Percentiles rank a stretch among this genome's conserved stretches.
These are phyloP conservation scores for Choristoneura fumiferana DNA, from an alignment of 1,140 invertebrate genomes.

Conservation along the genomic window DNA sequence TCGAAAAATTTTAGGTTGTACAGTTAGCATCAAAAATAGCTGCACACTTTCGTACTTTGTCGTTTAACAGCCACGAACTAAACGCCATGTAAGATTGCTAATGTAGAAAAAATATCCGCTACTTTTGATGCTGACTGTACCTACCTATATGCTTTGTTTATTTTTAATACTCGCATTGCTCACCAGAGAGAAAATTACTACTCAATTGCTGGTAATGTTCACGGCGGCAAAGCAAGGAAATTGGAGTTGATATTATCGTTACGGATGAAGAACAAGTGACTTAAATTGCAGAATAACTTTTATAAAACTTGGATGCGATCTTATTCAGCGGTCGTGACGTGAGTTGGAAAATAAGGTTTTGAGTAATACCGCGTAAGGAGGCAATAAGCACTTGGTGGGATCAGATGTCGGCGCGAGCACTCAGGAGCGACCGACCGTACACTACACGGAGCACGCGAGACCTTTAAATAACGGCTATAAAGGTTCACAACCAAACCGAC, in stretches of 20 bases:
- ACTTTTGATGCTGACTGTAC: too few relatives aligned
- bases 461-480: slow-evolving; percentile 14
- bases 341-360: slow-evolving; percentile 2
- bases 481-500: background rate
- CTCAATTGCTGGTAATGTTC: slow-evolving; percentile 4
- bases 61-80: too few relatives aligned
- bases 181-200: slow-evolving; percentile 4
- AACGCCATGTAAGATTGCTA: too few relatives aligned
- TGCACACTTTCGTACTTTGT: too few relatives aligned
- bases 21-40: too few relatives aligned
- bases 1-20: too few relatives aligned
- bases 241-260: slow-evolving; percentile 4
- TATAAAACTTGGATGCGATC: background rate
- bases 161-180: background rate
- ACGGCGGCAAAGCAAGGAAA: slow-evolving; percentile 1
- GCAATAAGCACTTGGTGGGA: slow-evolving; percentile 12
- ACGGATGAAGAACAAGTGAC: slow-evolving; percentile 9
- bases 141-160: too few relatives aligned
- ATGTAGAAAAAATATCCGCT: too few relatives aligned
- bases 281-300: slow-evolving; percentile 15
- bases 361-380: background rate
- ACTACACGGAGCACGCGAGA: background rate
- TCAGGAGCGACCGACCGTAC: slow-evolving; percentile 1
- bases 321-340: slow-evolving; percentile 2
- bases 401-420: slow-evolving; percentile 9